Percentiles rank a stretch among this genome's conserved stretches.
Evolutionary conservation across 2,113 vertebrate genomes (phyloP).

Genomic region (Spea multiplicata): DNA sequence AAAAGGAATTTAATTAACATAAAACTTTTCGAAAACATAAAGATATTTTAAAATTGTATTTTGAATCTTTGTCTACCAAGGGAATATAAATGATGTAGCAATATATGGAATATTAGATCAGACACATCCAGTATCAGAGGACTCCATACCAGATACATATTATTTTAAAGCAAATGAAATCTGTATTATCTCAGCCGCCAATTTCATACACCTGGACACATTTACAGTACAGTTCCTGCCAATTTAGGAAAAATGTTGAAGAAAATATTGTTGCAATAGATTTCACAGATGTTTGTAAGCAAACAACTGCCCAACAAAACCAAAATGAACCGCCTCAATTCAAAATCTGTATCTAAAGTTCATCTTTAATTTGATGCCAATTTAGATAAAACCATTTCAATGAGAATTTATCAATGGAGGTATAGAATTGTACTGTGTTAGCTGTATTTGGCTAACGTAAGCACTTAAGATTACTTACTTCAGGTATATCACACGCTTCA

Average conservation of each 20-base stretch:
- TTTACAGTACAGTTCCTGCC: constrained; percentile 40
- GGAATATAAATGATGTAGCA: not conserved
- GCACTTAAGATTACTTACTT: no score
- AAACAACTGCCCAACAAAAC: not conserved
- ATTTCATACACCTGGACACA: constrained; percentile 35
- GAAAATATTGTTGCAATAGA: constrained; percentile 23
- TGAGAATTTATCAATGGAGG: no score
- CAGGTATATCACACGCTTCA: no score
- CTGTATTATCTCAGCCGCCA: constrained; percentile 38
- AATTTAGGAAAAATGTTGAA: constrained; percentile 38
- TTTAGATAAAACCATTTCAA: no score
- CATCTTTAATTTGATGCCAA: no score
- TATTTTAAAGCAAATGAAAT: constrained; percentile 40
- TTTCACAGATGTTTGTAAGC: not conserved
- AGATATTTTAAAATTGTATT: not conserved
- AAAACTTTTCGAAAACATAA: not conserved
- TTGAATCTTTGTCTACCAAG: not conserved
- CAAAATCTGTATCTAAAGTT: no score
- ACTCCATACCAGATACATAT: constrained; percentile 28
- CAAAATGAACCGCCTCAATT: no score
- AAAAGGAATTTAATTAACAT: not conserved
- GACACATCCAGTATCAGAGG: constrained; percentile 17
- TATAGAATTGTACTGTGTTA: no score
- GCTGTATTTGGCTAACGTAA: no score
- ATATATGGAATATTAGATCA: constrained; percentile 10